Base-by-base conservation (phyloP, 2,113 vertebrate genomes). In the Triplophysa tibetana region DNA sequence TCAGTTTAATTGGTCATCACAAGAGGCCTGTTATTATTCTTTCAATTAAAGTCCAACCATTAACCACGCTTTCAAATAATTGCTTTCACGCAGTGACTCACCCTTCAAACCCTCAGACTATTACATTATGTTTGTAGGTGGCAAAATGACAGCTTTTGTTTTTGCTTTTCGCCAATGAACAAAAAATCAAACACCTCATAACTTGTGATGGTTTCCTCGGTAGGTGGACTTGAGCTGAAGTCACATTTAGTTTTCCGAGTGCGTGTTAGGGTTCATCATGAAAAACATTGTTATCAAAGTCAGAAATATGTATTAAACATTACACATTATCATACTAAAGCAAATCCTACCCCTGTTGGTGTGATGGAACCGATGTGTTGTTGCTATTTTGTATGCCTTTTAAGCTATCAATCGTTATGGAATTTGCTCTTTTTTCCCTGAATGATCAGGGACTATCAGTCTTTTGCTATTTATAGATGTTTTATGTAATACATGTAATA, bases 121-220 rank as follows among this genome's bases (percentile, higher is more conserved):
- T 45, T 48, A 38, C 5, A 4, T 48, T 48, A 75, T 29, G 72
- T 50, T 75, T 48, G 73, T 75, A 58, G 41, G 73, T 29, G 38
- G 58, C 23, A 29, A 75, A 62, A 41, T 63, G 73, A 63, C 73
- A 74, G 70, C 33, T 74, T 74, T 61, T 74, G 70, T 74, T 45
- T 74, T 61, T 56, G 16, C 38, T 43, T 74, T 8, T n/a, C 43
- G 21, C 12, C 45, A 38, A 24, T 38, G 45, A n/a, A 75, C 63
- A 45, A 45, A 48, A 13, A 61, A 75, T 75, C 72, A 62, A 24
- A 74, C 38, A 61, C 21, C 26, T 3, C 10, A 41, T 23, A 11
- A 41, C 38, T 63, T 62, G 58, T 45, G 41, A 63, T 48, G 58
- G 12, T 75, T 75, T 26, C 58, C 45, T 75, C 38, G 29, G 41